Evolutionary conservation across 2,888 invertebrate genomes (phyloP).

Genomic region (Portevinia maculata): DNA sequence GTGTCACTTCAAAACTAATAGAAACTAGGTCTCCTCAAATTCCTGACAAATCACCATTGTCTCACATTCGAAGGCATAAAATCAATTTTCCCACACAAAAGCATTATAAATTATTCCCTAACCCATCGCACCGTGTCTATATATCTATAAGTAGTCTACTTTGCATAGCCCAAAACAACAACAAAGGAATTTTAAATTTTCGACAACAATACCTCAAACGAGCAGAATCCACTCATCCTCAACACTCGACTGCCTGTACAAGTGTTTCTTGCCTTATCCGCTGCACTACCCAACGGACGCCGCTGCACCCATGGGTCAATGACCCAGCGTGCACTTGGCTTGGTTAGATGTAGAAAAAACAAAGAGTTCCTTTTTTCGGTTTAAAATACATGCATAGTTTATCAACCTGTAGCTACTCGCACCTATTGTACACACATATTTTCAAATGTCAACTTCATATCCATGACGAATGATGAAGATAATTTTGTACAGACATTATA

Average conservation of each 20-base stretch:
- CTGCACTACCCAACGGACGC: constrained; percentile 21
- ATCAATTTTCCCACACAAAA: constrained; percentile 17
- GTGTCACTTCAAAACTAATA: neutral
- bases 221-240: constrained; percentile 1
- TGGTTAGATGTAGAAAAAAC: no score
- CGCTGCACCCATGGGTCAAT: constrained; percentile 32
- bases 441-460: constrained; percentile 32
- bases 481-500: no score
- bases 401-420: constrained; percentile 35
- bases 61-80: neutral
- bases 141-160: constrained; percentile 14
- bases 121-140: constrained; percentile 35
- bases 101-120: constrained; percentile 23
- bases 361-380: constrained; percentile 9
- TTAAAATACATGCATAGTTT: neutral
- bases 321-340: constrained; percentile 47
- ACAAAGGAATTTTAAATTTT: constrained; percentile 7
- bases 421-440: constrained; percentile 6
- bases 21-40: constrained; percentile 10
- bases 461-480: constrained; percentile 31
- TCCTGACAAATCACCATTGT: constrained; percentile 5
- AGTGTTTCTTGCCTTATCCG: constrained; percentile 15
- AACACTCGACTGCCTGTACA: constrained; percentile 20
- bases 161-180: constrained; percentile 43
- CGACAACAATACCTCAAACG: constrained; percentile 2